Conservation (phyloP, 2,113 vertebrate species). For the Entomyzon cyanotis region DNA sequence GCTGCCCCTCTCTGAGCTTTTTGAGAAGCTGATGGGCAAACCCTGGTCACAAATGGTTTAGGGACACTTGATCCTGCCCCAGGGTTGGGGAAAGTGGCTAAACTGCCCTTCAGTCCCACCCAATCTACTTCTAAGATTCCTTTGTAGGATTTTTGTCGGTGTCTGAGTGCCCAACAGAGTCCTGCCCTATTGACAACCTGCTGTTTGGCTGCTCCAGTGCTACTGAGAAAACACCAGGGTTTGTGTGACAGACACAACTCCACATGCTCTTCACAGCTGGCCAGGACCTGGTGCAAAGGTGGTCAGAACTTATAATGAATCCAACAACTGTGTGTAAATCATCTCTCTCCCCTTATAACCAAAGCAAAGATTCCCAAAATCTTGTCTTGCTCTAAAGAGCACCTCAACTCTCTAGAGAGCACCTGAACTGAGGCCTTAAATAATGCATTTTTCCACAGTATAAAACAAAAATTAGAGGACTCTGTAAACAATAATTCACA, state of each 20-base stretch:
- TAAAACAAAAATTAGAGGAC: not conserved
- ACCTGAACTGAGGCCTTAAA: not conserved
- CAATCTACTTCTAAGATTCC: not conserved
- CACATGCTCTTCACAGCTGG: not conserved
- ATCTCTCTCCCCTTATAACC: not conserved
- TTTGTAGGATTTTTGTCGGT: not conserved
- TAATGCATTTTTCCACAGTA: not conserved
- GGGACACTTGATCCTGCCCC: not conserved
- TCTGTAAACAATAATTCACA: not conserved
- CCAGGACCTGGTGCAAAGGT: not conserved
- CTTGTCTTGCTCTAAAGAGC: not conserved
- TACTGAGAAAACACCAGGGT: not conserved
- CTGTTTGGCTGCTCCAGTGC: not conserved
- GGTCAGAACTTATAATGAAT: not conserved
- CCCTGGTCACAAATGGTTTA: not conserved
- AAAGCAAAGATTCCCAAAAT: not conserved
- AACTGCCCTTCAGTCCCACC: accelerated
- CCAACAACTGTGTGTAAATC: not conserved
- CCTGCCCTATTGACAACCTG: not conserved
- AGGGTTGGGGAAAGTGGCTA: not conserved
- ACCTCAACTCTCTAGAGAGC: not conserved
- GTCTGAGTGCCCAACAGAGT: not conserved
- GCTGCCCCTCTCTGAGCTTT: not conserved
- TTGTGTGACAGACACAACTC: not conserved
- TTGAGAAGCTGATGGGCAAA: not conserved